phyloP scores from a whole-genome alignment of 64 coral and sea anemone species.

The Actinia tenebrosa region DNA sequence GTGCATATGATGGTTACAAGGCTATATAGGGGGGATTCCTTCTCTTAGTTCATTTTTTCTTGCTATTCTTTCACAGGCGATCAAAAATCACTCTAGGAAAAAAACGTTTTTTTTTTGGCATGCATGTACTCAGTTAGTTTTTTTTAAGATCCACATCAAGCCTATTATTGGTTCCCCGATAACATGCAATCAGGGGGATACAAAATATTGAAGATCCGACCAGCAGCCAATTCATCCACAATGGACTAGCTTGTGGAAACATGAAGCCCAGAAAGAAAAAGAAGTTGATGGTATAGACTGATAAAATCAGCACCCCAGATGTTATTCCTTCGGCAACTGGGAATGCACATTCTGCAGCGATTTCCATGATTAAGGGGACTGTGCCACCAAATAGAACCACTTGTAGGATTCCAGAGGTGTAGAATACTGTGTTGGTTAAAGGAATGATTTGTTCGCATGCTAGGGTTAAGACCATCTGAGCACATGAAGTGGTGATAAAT shows the following conservation, averaged over 20 bases:
- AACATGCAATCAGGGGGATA: conserved; percentile 59
- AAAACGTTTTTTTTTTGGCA: too few species aligned
- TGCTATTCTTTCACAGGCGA: too few species aligned
- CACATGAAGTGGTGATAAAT: conserved; percentile 45
- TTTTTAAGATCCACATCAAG: conserved; percentile 71
- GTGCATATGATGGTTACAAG: too few species aligned
- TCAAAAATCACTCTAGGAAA: too few species aligned
- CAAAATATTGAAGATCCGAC: conserved; percentile 68
- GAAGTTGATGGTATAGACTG: conserved; percentile 77
- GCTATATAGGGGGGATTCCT: too few species aligned
- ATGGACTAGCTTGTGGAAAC: conserved; percentile 87
- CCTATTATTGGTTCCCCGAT: conserved; percentile 54
- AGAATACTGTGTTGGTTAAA: conserved; percentile 48
- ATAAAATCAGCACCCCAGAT: conserved; percentile 75
- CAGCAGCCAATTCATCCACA: conserved; percentile 92
- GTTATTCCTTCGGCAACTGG: conserved; percentile 90
- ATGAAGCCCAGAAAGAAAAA: conserved; percentile 83
- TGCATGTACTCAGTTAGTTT: neutral
- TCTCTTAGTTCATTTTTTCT: too few species aligned
- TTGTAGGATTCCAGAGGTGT: conserved; percentile 52
- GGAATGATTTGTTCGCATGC: conserved; percentile 70
- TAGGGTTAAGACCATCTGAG: conserved; percentile 60
- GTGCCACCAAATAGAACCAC: conserved; percentile 69
- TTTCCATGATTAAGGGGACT: conserved; percentile 77
- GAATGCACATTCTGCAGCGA: conserved; percentile 77